Conservation (phyloP, 2,888 invertebrate species). For the Bibio marci region DNA sequence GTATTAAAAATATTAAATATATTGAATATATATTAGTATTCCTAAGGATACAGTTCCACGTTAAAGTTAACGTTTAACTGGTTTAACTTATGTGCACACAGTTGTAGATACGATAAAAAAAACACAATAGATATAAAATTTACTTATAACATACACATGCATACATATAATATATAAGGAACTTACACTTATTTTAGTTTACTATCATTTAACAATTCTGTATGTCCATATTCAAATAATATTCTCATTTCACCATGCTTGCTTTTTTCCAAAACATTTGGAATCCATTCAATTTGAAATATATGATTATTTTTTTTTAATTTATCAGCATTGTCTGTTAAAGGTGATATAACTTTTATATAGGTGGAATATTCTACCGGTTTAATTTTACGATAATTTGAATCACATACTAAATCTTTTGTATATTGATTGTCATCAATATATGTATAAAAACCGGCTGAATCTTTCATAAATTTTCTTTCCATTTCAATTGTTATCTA, state of each 20-base stretch:
- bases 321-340: constrained; percentile 25
- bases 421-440: neutral
- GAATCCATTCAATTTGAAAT: constrained; percentile 61
- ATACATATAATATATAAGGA: too few relatives aligned
- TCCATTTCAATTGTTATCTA: constrained; percentile 31
- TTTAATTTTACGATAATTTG: constrained; percentile 13
- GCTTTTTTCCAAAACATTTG: constrained; percentile 48
- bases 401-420: constrained; percentile 1
- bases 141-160: too few relatives aligned
- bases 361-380: constrained; percentile 18
- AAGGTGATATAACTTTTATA: constrained; percentile 19
- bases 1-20: too few relatives aligned
- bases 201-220: too few relatives aligned
- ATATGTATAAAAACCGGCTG: constrained; percentile 35
- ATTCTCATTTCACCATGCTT: constrained; percentile 55
- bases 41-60: too few relatives aligned
- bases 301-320: constrained; percentile 22
- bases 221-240: constrained; percentile 52
- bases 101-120: too few relatives aligned
- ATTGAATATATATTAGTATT: too few relatives aligned
- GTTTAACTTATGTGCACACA: too few relatives aligned
- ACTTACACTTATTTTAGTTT: too few relatives aligned
- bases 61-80: too few relatives aligned
- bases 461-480: constrained; percentile 42
- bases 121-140: too few relatives aligned